A percentile compares a stretch with the other conserved stretches of the same genome.
These are phyloP conservation scores for Strigamia transsilvanica DNA, from an alignment of 2,888 invertebrate genomes.

Conservation along the genomic window DNA sequence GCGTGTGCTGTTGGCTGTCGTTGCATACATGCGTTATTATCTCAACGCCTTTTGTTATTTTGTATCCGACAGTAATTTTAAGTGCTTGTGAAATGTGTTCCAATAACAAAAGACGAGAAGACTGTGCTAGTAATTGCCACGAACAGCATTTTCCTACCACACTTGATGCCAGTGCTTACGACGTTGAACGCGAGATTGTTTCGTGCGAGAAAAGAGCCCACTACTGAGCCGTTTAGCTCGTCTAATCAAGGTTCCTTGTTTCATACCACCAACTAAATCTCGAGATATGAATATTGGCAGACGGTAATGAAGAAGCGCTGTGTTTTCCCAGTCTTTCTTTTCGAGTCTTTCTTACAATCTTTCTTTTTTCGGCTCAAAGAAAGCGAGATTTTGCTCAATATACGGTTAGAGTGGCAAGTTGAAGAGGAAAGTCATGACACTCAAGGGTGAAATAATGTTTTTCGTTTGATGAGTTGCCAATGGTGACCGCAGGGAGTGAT, in stretches of 20 bases:
- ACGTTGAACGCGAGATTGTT: neutral
- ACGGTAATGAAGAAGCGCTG: neutral
- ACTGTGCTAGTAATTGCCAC: constrained; percentile 32
- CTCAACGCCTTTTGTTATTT: constrained; percentile 17
- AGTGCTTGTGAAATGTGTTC: constrained; percentile 39
- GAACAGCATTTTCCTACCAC: constrained; percentile 25
- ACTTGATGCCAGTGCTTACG: neutral
- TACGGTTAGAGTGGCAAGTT: constrained; percentile 28
- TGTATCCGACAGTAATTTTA: constrained; percentile 42
- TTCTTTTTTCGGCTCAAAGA: neutral
- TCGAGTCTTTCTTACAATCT: neutral
- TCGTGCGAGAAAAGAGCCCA: constrained; percentile 25
- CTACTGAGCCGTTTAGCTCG: neutral
- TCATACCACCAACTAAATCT: neutral
- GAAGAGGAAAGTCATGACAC: constrained; percentile 28
- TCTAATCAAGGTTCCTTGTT: constrained; percentile 29
- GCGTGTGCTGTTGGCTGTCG: constrained; percentile 22
- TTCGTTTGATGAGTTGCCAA: constrained; percentile 44
- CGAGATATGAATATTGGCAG: constrained; percentile 11
- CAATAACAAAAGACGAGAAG: constrained; percentile 34
- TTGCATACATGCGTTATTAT: constrained; percentile 42
- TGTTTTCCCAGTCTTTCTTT: constrained; percentile 10
- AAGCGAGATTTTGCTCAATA: neutral
- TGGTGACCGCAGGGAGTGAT: constrained; percentile 44
- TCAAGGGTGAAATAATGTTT: constrained; percentile 44